Evolutionary conservation across 2,113 vertebrate species (phyloP).

Genomic region (Aplodontia rufa): DNA sequence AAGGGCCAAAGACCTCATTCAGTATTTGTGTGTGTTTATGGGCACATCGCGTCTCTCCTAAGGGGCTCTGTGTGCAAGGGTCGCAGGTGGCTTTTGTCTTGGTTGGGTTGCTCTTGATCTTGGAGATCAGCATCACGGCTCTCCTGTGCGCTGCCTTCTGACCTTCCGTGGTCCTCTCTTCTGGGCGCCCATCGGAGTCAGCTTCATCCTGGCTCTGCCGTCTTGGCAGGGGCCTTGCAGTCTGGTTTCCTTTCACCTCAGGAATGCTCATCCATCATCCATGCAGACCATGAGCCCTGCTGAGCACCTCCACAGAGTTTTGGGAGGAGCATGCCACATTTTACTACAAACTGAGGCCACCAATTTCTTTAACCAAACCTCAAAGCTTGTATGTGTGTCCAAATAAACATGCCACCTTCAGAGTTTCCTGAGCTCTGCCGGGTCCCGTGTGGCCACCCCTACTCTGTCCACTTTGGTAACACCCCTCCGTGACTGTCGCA

Average conservation of each 20-base stretch:
- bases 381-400: accelerated
- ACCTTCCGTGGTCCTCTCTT: not conserved
- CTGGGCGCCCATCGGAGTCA: accelerated
- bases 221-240: accelerated
- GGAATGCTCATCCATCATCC: accelerated
- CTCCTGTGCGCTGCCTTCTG: accelerated
- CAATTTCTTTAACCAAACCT: not conserved
- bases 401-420: not conserved
- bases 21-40: not conserved
- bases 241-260: not conserved
- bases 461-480: accelerated
- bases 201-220: accelerated
- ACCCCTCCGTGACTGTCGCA: not conserved
- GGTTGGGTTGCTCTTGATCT: not conserved
- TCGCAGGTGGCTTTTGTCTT: not conserved
- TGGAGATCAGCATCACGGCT: not conserved
- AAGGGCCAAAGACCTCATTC: not conserved
- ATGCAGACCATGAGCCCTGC: accelerated
- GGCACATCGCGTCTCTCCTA: not conserved
- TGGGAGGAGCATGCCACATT: not conserved
- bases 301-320: accelerated
- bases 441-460: accelerated
- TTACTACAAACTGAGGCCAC: not conserved
- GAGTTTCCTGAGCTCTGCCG: not conserved
- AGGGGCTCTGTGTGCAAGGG: not conserved